Evolutionary conservation across 2,797 vertebrate genomes (phyloP).

Genomic region (Florisuga fusca): DNA sequence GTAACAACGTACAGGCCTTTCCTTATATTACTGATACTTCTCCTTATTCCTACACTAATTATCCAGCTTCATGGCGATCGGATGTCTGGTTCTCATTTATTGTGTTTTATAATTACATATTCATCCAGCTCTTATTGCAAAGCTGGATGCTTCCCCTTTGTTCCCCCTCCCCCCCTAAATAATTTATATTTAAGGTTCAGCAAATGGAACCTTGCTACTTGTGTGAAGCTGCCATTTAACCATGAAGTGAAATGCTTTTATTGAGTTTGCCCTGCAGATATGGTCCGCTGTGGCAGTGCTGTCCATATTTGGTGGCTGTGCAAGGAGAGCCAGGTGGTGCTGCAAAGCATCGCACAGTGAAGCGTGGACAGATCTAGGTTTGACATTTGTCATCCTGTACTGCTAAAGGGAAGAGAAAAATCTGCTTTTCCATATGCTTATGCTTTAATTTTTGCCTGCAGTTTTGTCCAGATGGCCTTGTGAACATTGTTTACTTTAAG

Average conservation of each 20-base stretch:
- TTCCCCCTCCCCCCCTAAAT: constrained; percentile 70
- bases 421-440: constrained; percentile 99
- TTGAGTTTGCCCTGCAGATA: constrained; percentile 88
- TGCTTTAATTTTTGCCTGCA: constrained; percentile 88
- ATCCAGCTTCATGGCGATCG: background rate
- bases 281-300: constrained; percentile 90
- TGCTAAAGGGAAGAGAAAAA: constrained; percentile 97
- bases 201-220: constrained; percentile 81
- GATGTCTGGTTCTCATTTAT: constrained; percentile 27
- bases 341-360: constrained; percentile 92
- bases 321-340: constrained; percentile 99
- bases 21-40: background rate
- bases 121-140: background rate
- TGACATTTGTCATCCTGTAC: constrained; percentile 93
- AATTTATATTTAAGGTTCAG: constrained; percentile 80
- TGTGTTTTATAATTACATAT: constrained; percentile 20
- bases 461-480: constrained; percentile 95
- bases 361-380: constrained; percentile 90
- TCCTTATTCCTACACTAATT: background rate
- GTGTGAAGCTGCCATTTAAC: constrained; percentile 84
- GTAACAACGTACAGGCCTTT: background rate
- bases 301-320: constrained; percentile 96
- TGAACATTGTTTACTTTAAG: constrained; percentile 99
- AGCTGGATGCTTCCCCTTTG: constrained; percentile 27
- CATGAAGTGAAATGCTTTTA: constrained; percentile 82